Evolutionary conservation across 2,797 vertebrate genomes (phyloP).

Genomic region (Poecile montanus): DNA sequence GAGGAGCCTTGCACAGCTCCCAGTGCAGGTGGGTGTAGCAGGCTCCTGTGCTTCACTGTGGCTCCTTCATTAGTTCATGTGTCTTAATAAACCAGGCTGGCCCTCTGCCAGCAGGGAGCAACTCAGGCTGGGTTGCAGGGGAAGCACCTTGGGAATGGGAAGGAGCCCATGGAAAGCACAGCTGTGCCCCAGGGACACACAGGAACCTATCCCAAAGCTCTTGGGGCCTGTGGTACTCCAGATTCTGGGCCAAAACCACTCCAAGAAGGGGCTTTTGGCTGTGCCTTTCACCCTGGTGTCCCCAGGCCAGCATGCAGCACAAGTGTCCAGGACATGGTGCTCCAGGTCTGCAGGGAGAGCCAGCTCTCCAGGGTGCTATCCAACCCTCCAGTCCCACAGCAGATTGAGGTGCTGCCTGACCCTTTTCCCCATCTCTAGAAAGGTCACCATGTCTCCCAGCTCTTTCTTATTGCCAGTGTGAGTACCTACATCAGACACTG

Average conservation of each 20-base stretch:
- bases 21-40: background rate
- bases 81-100: background rate
- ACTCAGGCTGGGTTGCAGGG: background rate
- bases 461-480: background rate
- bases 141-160: background rate
- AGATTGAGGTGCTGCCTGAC: background rate
- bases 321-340: fast-evolving
- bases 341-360: background rate
- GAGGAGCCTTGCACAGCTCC: background rate
- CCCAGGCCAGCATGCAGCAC: background rate
- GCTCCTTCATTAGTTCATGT: background rate
- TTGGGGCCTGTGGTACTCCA: background rate
- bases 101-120: background rate
- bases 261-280: background rate
- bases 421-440: background rate
- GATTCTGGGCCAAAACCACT: background rate
- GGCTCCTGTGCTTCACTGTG: background rate
- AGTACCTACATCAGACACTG: fast-evolving
- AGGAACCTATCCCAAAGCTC: background rate
- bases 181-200: background rate
- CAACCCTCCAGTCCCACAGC: background rate
- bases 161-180: background rate
- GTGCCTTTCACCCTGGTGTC: background rate
- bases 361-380: background rate
- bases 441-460: background rate